These are phyloP conservation scores for Aspidoscelis tigris DNA, from an alignment of 2,113 vertebrate genomes.

Conservation along the genomic window DNA sequence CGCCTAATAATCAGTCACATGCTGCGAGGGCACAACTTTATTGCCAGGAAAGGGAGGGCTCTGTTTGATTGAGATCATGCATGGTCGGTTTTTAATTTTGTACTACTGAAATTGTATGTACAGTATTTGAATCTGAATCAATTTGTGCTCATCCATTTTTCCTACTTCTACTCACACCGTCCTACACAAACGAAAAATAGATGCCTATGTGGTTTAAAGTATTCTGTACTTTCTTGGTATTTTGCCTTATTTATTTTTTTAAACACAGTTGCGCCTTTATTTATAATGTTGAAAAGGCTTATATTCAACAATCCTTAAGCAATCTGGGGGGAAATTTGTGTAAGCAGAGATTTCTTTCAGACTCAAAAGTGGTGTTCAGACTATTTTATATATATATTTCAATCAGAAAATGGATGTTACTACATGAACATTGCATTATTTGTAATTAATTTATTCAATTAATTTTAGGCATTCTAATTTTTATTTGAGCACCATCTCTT, in stretches of 20 bases:
- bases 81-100: background rate
- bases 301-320: background rate
- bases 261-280: background rate
- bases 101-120: background rate
- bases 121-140: too few species aligned
- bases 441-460: too few species aligned
- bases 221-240: background rate
- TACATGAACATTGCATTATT: background rate
- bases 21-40: background rate
- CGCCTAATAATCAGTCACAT: constrained; percentile 2
- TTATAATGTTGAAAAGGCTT: background rate
- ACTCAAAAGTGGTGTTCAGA: background rate
- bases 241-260: background rate
- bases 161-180: background rate
- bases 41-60: background rate
- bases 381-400: background rate
- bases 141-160: too few species aligned
- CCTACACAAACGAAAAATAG: background rate
- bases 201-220: background rate
- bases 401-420: background rate
- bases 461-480: background rate
- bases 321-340: background rate
- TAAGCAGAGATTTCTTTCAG: background rate
- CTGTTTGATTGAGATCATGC: background rate
- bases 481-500: background rate